Conservation (phyloP, 2,888 invertebrate genomes). For the Diogma glabrata region DNA sequence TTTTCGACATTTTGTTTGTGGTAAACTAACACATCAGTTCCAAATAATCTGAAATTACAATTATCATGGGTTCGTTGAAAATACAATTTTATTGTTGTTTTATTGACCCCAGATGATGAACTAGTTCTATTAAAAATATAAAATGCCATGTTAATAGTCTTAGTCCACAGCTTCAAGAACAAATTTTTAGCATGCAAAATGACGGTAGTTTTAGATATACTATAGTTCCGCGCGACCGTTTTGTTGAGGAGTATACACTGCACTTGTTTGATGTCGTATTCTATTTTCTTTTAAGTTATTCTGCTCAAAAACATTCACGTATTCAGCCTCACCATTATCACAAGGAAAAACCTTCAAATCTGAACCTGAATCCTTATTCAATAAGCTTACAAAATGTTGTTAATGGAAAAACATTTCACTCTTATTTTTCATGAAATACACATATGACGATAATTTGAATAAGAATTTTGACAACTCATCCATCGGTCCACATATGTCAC, state of each 20-base stretch:
- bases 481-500: conserved; percentile 19
- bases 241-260: conserved; percentile 18
- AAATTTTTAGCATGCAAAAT: conserved; percentile 18
- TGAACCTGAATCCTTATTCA: conserved; percentile 5
- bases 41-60: conserved; percentile 20
- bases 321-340: neutral
- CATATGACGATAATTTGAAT: conserved; percentile 17
- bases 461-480: conserved; percentile 18
- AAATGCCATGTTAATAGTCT: conserved; percentile 27
- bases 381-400: conserved; percentile 7
- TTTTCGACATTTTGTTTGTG: conserved; percentile 17
- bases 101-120: conserved; percentile 15
- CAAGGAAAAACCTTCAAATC: conserved; percentile 9
- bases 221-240: conserved; percentile 12
- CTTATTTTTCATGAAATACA: conserved; percentile 19
- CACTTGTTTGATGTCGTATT: conserved; percentile 15
- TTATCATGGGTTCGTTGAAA: conserved; percentile 16
- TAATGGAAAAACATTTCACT: conserved; percentile 15
- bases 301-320: conserved; percentile 13
- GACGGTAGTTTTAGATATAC: conserved; percentile 9
- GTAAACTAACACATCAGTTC: conserved; percentile 18
- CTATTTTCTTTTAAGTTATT: conserved; percentile 10
- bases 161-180: conserved; percentile 17
- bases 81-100: conserved; percentile 20
- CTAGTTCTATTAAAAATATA: conserved; percentile 25